Evolutionary conservation across 2,797 vertebrate species (phyloP), one percentile per base, ranked within the genome.

Genomic region (Triplophysa yarkandensis): DNA sequence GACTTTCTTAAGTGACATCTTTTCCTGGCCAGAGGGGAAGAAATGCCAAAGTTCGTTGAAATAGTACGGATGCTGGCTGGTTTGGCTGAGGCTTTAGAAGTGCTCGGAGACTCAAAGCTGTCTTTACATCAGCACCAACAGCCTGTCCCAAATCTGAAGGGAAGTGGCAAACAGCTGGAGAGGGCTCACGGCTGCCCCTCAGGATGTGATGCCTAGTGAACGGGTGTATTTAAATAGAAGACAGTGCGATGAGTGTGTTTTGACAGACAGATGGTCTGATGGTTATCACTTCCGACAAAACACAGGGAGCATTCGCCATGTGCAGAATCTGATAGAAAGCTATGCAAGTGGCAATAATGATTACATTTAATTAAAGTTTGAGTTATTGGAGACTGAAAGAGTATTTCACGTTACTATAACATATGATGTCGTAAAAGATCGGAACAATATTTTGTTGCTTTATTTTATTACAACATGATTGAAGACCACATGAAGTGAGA

Each of bases 241-340:
- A 71, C 69, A 71, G 39, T 48, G 55, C 46, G 36, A 67, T 54
- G 67, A 77, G 67, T 21, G 13, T 2, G 32, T 41, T 62, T 58
- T 73, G 74, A 80, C 78, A 80, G 78, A 70, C 70, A 77, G 74
- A 57, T 36, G 55, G 54, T 55, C 79, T 77, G 79, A 81, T 77
- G 79, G 79, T 65, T 69, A 77, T 74, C 75, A 65, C 62, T 55
- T 70, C 55, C 73, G 36, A 67, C 48, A 57, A 71, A 78, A 44
- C 58, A 44, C 73, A 62, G 63, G 52, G 65, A 50, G n/a, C 58
- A 58, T 62, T 54, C 58, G 21, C 61, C 54, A 70, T 66, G 50
- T 44, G 43, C 61, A 70, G 46, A 58, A 62, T 64, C 25, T 11
- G 28, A 71, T 71, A 62, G 10, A 44, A 61, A 65, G 39, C 46